Evolutionary conservation across 1,140 invertebrate genomes (phyloP), one percentile per base, ranked within the genome.

Genomic region (Amphibalanus amphitrite): DNA sequence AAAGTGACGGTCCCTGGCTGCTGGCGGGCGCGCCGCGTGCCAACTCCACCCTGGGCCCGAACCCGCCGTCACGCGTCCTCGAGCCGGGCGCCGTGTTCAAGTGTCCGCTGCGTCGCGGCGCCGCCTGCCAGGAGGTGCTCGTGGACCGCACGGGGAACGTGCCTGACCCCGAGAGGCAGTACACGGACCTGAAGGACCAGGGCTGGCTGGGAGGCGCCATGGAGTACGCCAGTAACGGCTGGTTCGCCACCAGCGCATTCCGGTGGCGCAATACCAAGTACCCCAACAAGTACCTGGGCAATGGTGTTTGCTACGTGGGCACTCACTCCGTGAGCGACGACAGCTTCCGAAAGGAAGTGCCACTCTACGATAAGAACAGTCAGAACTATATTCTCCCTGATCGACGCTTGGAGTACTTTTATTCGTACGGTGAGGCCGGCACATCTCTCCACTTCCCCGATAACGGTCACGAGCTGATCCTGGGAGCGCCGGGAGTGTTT

Each of bases 271-370:
- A 74, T 68, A 71, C 71, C 26, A 26, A 38, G 6, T 40, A 64
- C 23, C 13, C n/a, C 0, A 4, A 17, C 3, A 30, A 33, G 15
- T 65, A 69, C 17, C 69, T 72, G 23, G 73, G 71, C 72, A 74
- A 74, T 29, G 73, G 73, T 20, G 73, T 29, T 25, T 74, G 73
- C 28, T 74, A 74, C 71, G 70, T 70, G 71, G 33, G 71, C 17
- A 69, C 69, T 23, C 25, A 47, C n/a, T 67, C 65, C 13, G 28
- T 69, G 10, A 6, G 25, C 6, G 23, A 72, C 20, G 70, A 25
- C 8, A 26, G 26, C n/a, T 65, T 71, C 15, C 40, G 69, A n/a
- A 72, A 72, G 59, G 20, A n/a, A n/a, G n/a, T 74, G 25, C 73
- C 73, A 8, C 59, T 74, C 25, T 25, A 71, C 29, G 17, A 20